phyloP scores from a whole-genome alignment of 2,797 vertebrate species.

The Diglossa cyanea region DNA sequence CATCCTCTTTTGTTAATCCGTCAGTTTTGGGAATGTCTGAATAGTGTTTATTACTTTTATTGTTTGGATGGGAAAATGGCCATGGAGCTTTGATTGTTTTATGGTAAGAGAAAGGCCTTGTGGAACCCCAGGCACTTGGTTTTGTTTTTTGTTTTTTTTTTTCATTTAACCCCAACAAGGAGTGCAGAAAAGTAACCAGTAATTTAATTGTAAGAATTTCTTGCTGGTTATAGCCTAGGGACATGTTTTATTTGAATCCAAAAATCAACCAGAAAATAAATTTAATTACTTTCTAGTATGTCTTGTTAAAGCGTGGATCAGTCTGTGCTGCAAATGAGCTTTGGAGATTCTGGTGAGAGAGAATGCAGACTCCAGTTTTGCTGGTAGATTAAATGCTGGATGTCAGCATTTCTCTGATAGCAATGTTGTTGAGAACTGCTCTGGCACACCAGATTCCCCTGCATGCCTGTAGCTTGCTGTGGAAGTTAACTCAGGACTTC shows the following conservation, averaged over 20 bases:
- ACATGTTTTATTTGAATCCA: constrained; percentile 3
- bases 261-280: constrained; percentile 58
- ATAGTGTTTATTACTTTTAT: constrained; percentile 51
- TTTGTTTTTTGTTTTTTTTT: background rate
- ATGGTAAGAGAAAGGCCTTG: constrained; percentile 32
- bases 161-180: constrained; percentile 33
- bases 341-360: background rate
- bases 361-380: background rate
- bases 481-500: background rate
- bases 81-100: constrained; percentile 39
- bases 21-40: background rate
- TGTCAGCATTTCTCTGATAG: constrained; percentile 15
- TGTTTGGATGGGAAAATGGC: constrained; percentile 25
- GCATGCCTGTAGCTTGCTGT: background rate
- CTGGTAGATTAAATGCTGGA: background rate
- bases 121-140: constrained; percentile 10
- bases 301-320: constrained; percentile 5
- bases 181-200: constrained; percentile 42
- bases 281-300: constrained; percentile 50
- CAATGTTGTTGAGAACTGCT: background rate
- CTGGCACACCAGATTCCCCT: background rate
- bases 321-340: background rate
- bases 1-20: constrained; percentile 4
- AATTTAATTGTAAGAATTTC: constrained; percentile 48
- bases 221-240: constrained; percentile 31